Percentiles rank a stretch among this genome's conserved stretches.
phyloP scores from a whole-genome alignment of 2,888 invertebrate species.

The Drosophila hamatofila region DNA sequence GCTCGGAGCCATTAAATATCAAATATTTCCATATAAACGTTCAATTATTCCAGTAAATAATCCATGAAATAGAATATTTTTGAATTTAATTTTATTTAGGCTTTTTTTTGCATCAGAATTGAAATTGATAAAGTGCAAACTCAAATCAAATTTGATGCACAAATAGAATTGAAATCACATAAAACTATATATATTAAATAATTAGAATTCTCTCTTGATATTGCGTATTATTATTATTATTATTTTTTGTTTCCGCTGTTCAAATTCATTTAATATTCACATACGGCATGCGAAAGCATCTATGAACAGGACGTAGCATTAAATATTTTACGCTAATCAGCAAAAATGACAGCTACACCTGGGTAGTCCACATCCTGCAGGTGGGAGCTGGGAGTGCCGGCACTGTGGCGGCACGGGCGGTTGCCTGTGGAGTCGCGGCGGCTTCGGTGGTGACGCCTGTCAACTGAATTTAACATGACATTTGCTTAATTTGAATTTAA shows the following conservation, averaged over 20 bases:
- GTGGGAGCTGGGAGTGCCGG: background rate
- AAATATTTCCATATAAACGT: background rate
- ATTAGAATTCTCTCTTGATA: background rate
- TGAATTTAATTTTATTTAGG: background rate
- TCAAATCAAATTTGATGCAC: background rate
- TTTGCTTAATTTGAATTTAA: conserved; percentile 81
- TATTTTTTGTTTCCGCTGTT: background rate
- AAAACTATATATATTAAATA: background rate
- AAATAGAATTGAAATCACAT: background rate
- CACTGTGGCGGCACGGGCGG: background rate
- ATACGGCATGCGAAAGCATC: conserved; percentile 1
- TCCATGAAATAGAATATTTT: too few species aligned
- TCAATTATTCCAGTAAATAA: background rate
- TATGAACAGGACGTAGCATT: conserved; percentile 28
- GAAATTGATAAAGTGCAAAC: background rate
- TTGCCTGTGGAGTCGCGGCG: background rate
- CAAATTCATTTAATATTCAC: conserved; percentile 14
- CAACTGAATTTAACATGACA: conserved; percentile 73
- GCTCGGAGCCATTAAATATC: background rate
- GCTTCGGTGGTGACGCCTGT: conserved; percentile 52
- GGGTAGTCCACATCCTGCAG: background rate
- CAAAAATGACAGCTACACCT: conserved; percentile 51
- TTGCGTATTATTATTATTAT: background rate
- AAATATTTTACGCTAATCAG: conserved; percentile 61
- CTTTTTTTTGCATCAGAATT: too few species aligned